Base-by-base conservation (phyloP, 2,797 vertebrate genomes). In the Syncerus caffer region DNA sequence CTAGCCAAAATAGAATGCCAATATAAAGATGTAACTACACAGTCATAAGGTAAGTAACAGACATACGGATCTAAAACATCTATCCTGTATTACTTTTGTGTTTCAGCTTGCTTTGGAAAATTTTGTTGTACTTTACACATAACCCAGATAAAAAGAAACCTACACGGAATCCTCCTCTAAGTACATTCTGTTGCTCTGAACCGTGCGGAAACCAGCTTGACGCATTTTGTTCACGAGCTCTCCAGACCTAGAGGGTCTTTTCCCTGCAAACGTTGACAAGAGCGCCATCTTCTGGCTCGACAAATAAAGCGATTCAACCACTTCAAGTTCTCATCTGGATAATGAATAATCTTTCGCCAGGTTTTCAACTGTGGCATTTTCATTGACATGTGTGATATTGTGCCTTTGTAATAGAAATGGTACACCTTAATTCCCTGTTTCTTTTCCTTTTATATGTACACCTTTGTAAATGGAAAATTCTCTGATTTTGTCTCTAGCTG, bases 261-360 rank as follows among this genome's bases (percentile, higher is more conserved):
- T 80, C 25, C 42, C 57, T 15, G 31, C 45, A 97, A 90, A 90
- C 90, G 3, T 67, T 98, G 96, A 84, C 98, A 98, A 98, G 8
- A 93, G 93, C 38, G 98, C 98, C 98, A 98, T 97, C 98, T 98
- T 87, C 98, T 98, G 98, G 97, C 88, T 58, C 47, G 5, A 6
- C 5, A 29, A 51, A 29, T 47, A 60, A 74, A 51, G 71, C 34
- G 3, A 42, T 42, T 19, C n/a, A 87, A 89, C 15, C 16, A 74
- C 57, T 23, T 4, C 16, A 89, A 78, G 85, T 83, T 94, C 23
- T 31, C 31, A 53, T 62, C 80, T 7, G 0, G 79, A 93, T 76
- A 71, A 38, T 5, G 42, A 51, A 53, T 58, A n/a, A 12, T 23
- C 76, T 31, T 90, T 53, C 57, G 45, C 31, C 45, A 64, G 42